Percentiles rank a stretch among this genome's conserved stretches.
phyloP scores from a whole-genome alignment of 2,888 invertebrate genomes.

The Aspidiotus destructor region DNA sequence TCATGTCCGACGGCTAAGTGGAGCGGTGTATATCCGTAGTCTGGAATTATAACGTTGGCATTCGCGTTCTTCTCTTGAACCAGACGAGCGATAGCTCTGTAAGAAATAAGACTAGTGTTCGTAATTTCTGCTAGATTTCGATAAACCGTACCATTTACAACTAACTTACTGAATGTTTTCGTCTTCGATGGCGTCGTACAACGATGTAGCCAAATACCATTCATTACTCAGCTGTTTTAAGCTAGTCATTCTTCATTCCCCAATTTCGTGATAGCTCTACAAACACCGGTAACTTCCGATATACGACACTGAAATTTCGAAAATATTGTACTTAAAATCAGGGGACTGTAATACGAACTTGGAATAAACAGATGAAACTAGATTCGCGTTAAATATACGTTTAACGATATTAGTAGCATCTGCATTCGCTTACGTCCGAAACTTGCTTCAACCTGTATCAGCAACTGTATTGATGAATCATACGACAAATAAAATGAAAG shows the following conservation, averaged over 20 bases:
- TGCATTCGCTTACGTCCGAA: too few relatives aligned
- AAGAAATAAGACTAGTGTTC: not conserved
- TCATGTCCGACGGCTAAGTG: conserved; percentile 68
- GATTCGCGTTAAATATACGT: too few relatives aligned
- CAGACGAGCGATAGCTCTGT: conserved; percentile 45
- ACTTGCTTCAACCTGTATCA: too few relatives aligned
- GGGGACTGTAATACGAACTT: too few relatives aligned
- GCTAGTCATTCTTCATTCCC: conserved; percentile 8
- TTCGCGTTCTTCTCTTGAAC: conserved; percentile 49
- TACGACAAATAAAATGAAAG: too few relatives aligned
- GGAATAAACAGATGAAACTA: too few relatives aligned
- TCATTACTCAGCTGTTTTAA: conserved; percentile 35
- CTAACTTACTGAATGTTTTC: conserved; percentile 48
- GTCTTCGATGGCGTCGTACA: conserved; percentile 57
- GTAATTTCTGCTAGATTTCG: not conserved
- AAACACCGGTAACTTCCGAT: not conserved
- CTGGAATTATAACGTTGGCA: conserved; percentile 59
- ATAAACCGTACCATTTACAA: not conserved
- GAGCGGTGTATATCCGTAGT: conserved; percentile 62
- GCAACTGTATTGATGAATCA: too few relatives aligned
- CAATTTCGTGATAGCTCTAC: not conserved
- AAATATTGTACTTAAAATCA: not conserved
- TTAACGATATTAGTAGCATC: too few relatives aligned
- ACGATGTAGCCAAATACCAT: conserved; percentile 44
- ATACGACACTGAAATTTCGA: not conserved